Conservation (phyloP, 1,140 invertebrate species). For the Capitella teleta region DNA sequence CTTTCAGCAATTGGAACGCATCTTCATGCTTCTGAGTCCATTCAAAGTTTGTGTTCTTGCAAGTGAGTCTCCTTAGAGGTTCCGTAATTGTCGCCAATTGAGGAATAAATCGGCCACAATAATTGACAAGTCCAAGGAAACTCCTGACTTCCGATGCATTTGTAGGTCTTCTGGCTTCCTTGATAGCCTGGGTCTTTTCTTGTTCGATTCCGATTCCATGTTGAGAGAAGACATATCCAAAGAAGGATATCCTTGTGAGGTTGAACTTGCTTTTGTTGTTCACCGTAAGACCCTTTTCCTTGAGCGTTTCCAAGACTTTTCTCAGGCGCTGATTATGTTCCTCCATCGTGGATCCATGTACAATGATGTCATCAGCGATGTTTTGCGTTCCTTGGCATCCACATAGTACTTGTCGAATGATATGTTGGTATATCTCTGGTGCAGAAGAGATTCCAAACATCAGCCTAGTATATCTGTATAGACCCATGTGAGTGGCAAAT, state of each 20-base stretch:
- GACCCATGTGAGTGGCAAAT: slow-evolving; percentile 7
- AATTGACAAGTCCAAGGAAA: slow-evolving; percentile 8
- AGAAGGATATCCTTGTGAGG: not conserved
- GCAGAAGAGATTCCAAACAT: slow-evolving; percentile 5
- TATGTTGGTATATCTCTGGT: not conserved
- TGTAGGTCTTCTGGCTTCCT: not conserved
- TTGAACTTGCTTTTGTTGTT: slow-evolving; percentile 6
- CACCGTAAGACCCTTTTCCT: not conserved
- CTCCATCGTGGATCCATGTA: not conserved
- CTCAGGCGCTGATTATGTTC: not conserved
- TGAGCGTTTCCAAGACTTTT: not conserved
- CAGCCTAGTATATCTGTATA: not conserved
- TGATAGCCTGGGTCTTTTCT: not conserved
- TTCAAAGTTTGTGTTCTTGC: too few relatives aligned
- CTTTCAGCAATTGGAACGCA: slow-evolving; percentile 18
- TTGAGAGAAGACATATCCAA: not conserved
- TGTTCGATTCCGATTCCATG: not conserved
- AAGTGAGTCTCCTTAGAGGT: slow-evolving; percentile 2
- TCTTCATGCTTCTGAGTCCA: slow-evolving; percentile 1
- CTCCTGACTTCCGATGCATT: not conserved
- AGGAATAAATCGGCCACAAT: slow-evolving; percentile 1
- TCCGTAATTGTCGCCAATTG: not conserved
- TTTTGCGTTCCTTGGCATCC: not conserved
- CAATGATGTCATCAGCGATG: slow-evolving; percentile 1
- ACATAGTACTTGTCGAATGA: not conserved